Evolutionary conservation across 2,888 invertebrate species (phyloP).

Genomic region (Sylvicola cinctus): DNA sequence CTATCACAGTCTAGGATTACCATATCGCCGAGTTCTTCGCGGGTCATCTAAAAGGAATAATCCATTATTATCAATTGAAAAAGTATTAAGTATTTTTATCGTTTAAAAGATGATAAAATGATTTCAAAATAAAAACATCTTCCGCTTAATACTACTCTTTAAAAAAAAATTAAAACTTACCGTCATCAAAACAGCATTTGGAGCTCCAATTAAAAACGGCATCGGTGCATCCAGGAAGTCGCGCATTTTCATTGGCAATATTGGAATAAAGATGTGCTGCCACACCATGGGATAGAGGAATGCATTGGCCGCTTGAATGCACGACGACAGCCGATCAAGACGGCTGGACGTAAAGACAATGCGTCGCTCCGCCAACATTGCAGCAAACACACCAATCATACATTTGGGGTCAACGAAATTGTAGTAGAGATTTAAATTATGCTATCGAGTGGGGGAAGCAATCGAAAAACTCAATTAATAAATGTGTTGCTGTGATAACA

Average conservation of each 20-base stretch:
- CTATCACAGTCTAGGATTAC: conserved; percentile 86
- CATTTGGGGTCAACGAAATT: conserved; percentile 88
- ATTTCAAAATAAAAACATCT: neutral
- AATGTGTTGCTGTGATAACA: too few relatives aligned
- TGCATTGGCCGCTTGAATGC: conserved; percentile 83
- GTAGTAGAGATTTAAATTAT: conserved; percentile 92
- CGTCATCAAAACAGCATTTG: conserved; percentile 49
- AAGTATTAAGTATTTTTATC: too few relatives aligned
- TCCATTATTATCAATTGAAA: conserved; percentile 4
- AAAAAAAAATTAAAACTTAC: conserved; percentile 23
- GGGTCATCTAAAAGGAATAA: conserved; percentile 28
- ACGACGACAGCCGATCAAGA: conserved; percentile 74
- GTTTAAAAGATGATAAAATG: conserved; percentile 4
- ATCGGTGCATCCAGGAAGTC: conserved; percentile 90
- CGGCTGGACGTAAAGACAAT: conserved; percentile 84
- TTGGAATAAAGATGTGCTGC: conserved; percentile 97
- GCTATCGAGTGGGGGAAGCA: conserved; percentile 36
- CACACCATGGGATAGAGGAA: conserved; percentile 96
- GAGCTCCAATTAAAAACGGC: conserved; percentile 95
- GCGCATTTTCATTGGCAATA: conserved; percentile 69
- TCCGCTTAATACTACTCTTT: conserved; percentile 3
- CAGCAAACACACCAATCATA: conserved; percentile 91
- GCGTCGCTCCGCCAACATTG: conserved; percentile 82
- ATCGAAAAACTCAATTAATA: too few relatives aligned
- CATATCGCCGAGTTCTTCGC: conserved; percentile 79